Percentiles rank a stretch among this genome's conserved stretches.
Conservation (phyloP, 1,140 invertebrate species). For the Aporrectodea caliginosa region DNA sequence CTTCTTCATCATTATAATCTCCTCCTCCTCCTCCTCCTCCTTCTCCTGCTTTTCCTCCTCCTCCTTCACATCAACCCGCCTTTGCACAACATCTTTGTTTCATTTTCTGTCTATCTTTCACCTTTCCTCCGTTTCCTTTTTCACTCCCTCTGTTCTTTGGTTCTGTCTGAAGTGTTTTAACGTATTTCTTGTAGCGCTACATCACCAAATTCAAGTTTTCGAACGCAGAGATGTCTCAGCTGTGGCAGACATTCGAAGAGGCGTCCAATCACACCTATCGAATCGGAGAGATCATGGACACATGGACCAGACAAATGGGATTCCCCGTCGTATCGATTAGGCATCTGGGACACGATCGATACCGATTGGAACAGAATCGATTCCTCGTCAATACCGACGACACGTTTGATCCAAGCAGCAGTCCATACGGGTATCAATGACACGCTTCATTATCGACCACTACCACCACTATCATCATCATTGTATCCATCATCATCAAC, state of each 20-base stretch:
- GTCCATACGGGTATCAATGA: constrained; percentile 37
- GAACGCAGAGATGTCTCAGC: constrained; percentile 50
- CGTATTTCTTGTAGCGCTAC: constrained; percentile 46
- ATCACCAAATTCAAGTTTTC: constrained; percentile 48
- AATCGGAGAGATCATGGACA: constrained; percentile 47
- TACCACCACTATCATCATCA: too few species aligned
- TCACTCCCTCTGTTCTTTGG: neutral
- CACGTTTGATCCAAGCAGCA: constrained; percentile 20
- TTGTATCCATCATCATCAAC: too few species aligned
- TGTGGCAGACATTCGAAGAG: constrained; percentile 59
- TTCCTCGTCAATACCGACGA: constrained; percentile 48
- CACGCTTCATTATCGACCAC: too few species aligned
- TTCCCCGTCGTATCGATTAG: constrained; percentile 35
- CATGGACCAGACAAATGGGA: constrained; percentile 35
- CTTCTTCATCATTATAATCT: too few species aligned
- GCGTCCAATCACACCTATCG: constrained; percentile 37
- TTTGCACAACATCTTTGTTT: too few species aligned
- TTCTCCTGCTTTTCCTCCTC: too few species aligned
- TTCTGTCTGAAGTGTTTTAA: too few species aligned
- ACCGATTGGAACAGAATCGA: constrained; percentile 44
- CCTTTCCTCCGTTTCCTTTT: too few species aligned
- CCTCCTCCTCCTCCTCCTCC: too few species aligned
- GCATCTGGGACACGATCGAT: constrained; percentile 33
- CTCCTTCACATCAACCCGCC: too few species aligned
- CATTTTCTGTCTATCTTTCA: too few species aligned